Evolutionary conservation across 1,140 invertebrate genomes (phyloP).

Genomic region (Drosophila ananassae): DNA sequence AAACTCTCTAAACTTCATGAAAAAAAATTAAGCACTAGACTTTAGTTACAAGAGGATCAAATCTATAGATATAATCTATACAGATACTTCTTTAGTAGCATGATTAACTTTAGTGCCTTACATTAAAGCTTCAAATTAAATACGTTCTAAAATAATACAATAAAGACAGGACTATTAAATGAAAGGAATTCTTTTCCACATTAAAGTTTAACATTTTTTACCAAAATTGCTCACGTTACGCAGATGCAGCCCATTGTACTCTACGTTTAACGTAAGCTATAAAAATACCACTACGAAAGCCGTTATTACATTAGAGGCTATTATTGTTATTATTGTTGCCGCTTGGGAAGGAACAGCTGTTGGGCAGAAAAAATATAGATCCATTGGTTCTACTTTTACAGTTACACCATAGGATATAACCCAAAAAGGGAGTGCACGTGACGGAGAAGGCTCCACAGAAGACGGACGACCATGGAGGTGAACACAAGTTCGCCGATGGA

Average conservation of each 20-base stretch:
- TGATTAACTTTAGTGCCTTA: too few species aligned
- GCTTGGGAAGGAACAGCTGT: slow-evolving; percentile 52
- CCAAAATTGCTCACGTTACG: background rate
- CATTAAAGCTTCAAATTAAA: too few species aligned
- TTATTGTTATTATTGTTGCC: slow-evolving; percentile 26
- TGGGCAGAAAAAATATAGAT: slow-evolving; percentile 26
- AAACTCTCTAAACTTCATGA: too few species aligned
- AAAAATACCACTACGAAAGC: slow-evolving; percentile 8
- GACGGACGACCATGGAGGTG: slow-evolving; percentile 46
- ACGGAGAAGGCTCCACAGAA: slow-evolving; percentile 14
- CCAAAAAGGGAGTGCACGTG: slow-evolving; percentile 21
- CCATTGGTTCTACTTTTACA: slow-evolving; percentile 32
- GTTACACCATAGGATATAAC: slow-evolving; percentile 24
- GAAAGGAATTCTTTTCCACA: too few species aligned
- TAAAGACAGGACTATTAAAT: too few species aligned
- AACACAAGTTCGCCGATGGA: slow-evolving; percentile 86
- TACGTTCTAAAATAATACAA: too few species aligned
- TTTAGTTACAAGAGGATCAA: too few species aligned
- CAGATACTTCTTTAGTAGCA: too few species aligned
- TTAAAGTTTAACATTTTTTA: background rate
- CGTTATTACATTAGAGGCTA: background rate
- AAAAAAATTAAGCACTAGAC: too few species aligned
- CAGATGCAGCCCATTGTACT: background rate
- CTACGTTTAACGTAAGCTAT: background rate
- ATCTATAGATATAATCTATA: too few species aligned